A percentile compares a stretch with the other conserved stretches of the same genome.
Conservation (phyloP, 2,113 vertebrate species). For the Pagrus major region DNA sequence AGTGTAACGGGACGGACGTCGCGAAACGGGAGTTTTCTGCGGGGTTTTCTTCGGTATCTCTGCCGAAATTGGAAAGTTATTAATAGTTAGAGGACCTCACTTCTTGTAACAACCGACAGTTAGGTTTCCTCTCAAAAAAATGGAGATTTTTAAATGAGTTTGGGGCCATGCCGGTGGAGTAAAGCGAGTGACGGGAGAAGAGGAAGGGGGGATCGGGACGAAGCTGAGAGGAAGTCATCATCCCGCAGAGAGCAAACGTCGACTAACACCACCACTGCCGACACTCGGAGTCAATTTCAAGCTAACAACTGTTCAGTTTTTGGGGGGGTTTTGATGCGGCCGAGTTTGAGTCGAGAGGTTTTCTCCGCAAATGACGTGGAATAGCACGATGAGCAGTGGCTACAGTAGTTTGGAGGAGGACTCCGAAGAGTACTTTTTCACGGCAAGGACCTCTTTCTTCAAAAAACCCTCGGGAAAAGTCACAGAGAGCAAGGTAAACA, state of each 20-base stretch:
- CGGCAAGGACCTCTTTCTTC: constrained; percentile 96
- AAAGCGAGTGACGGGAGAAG: constrained; percentile 10
- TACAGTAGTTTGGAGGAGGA: constrained; percentile 98
- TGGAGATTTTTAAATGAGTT: constrained; percentile 23
- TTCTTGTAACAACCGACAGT: neutral
- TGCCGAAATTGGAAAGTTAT: neutral
- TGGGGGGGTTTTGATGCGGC: constrained; percentile 65
- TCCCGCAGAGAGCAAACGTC: neutral
- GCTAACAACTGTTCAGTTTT: neutral
- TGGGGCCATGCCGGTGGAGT: constrained; percentile 37
- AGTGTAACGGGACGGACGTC: neutral
- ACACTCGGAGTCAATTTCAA: constrained; percentile 13
- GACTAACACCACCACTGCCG: too few species aligned
- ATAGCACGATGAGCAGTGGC: constrained; percentile 97
- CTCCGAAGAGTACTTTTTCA: constrained; percentile 97
- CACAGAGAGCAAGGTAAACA: constrained; percentile 82
- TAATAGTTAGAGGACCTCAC: rapidly evolving
- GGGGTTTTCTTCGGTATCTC: neutral
- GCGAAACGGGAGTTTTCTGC: rapidly evolving
- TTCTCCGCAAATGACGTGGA: constrained; percentile 88
- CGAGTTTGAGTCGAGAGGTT: constrained; percentile 61
- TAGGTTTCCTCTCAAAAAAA: neutral
- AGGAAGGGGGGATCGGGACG: constrained; percentile 1
- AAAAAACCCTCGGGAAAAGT: constrained; percentile 89
- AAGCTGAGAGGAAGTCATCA: constrained; percentile 29